Evolutionary conservation across 2,113 vertebrate genomes (phyloP).

Genomic region (Calypte anna): DNA sequence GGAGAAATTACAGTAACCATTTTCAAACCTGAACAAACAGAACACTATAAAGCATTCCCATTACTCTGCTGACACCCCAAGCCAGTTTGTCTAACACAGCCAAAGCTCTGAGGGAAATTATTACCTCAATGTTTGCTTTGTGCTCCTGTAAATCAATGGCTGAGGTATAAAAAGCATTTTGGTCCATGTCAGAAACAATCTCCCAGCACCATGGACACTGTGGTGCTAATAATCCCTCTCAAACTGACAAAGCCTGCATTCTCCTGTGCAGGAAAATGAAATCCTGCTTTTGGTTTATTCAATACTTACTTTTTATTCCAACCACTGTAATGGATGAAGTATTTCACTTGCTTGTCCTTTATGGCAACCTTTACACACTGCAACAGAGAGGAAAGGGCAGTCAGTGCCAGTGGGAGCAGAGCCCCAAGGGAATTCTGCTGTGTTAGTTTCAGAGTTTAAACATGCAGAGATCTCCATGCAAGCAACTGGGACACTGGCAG

Average conservation of each 20-base stretch:
- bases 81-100: not conserved
- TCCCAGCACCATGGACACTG: not conserved
- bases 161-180: rapidly evolving
- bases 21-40: not conserved
- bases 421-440: not conserved
- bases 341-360: slow-evolving; percentile 99
- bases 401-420: not conserved
- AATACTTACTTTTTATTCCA: slow-evolving; percentile 99
- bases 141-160: not conserved
- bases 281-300: not conserved
- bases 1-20: not conserved
- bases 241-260: not conserved
- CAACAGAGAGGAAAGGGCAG: slow-evolving; percentile 54
- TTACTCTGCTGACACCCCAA: not conserved
- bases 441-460: not conserved
- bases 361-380: slow-evolving; percentile 98
- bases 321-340: slow-evolving; percentile 99
- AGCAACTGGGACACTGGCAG: not conserved
- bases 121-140: not conserved
- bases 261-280: not conserved
- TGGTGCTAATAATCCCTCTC: not conserved
- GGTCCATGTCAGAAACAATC: not conserved
- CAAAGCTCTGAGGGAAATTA: not conserved
- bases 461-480: not conserved
- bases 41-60: not conserved